Base-by-base conservation (phyloP, 92 coral and sea anemone species). In the Anthopleura xanthogrammica region DNA sequence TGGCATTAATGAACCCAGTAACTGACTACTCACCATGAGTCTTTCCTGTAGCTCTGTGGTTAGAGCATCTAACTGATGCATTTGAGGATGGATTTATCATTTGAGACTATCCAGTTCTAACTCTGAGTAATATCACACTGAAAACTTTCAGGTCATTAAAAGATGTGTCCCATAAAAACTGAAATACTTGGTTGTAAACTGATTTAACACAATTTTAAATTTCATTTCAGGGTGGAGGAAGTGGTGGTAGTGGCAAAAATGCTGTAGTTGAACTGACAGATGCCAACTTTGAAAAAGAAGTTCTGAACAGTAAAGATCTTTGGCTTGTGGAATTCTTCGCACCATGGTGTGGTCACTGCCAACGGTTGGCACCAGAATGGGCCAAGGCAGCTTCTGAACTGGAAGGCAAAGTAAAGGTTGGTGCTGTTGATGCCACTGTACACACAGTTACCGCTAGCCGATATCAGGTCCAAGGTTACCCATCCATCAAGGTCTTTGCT, bases 291-390 rank as follows among this genome's bases (percentile, higher is more conserved):
- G 98, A 95, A 71, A 86, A 85, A 43, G 94, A 94, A 75, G 98
- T 95, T 7, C 88, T 95, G 13, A 86, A 92, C 75, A 94, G 96
- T 78, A 88, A 91, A 77, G 98, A 95, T 73, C 87, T 95, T 52
- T 95, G 97, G 93, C 92, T 95, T 72, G 98, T 95, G 55, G 98
- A 95, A 60, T 95, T 95, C 91, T 95, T 94, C 80, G 98, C 98
- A 76, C 98, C 98, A 42, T 95, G 98, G 98, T 96, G 98, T 94
- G 98, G 98, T 40, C 98, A 96, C 72, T 96, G 98, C 75, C 98
- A 96, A 79, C 87, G 98, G 20, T 92, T 96, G 68, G 98, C 95
- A 58, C 98, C 98, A 12, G 98, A 96, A 75, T 96, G 98, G 98
- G 94, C 91, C 60, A 96, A 96, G 85, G 98, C 90, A 17, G 98